Evolutionary conservation across 1,140 invertebrate genomes (phyloP), one percentile per base, ranked within the genome.

Genomic region (Formica exsecta): DNA sequence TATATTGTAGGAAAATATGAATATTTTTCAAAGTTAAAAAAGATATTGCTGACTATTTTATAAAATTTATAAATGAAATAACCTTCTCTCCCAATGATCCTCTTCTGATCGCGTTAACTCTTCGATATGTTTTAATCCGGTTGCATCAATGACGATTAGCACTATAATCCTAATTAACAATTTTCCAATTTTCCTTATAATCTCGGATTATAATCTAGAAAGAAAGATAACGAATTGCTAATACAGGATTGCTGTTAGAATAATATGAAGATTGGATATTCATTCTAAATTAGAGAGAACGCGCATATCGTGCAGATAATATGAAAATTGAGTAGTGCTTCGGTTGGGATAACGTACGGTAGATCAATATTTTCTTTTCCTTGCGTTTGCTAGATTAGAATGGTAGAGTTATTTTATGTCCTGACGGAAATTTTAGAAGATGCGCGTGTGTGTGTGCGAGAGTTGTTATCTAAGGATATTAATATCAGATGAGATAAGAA

Each of bases 351-450:
- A 73, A 54, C 48, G 48, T 71, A n/a, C 44, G n/a, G 38, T 0
- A 57, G 62, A 83, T 74, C 68, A 83, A 83, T 83, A 83, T 83
- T 83, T 73, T n/a, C 79, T 61, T 61, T 74, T 73, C 11, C 79
- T 36, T 44, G 29, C 54, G 68, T 73, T 61, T 61, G 68, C 5
- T 74, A 74, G 38, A 51, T 25, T 54, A 22, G 68, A 83, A 61
- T 73, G 79, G 13, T 36, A 36, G 36, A 62, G 38, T 29, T 59
- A 36, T 81, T 81, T 81, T 81, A 81, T 73, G 54, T 74, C 57
- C 54, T 44, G 54, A 61, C n/a, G 36, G 38, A 44, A 44, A 83
- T 83, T 83, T 73, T 32, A 32, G 2, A 32, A 32, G 32, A 32
- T 32, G 25, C 25, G 0, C 25, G 25, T 29, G 25, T 29, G 32